These are phyloP conservation scores for Acrobasis suavella DNA, from an alignment of 2,888 invertebrate genomes.

Conservation along the genomic window DNA sequence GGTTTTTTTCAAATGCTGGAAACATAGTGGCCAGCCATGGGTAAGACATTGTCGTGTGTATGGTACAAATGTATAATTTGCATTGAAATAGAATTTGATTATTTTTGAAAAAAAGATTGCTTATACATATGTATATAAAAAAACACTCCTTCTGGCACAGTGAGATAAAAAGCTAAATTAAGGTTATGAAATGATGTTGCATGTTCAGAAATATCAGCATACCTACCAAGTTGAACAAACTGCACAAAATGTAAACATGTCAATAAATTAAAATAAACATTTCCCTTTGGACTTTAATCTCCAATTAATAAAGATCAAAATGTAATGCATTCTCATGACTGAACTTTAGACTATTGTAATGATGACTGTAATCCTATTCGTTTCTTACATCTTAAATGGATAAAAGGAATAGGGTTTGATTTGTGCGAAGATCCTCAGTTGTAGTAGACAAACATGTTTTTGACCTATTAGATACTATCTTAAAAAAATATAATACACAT, in stretches of 20 bases:
- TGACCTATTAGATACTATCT: no score
- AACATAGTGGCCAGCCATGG: no score
- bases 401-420: constrained; percentile 17
- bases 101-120: no score
- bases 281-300: constrained; percentile 6
- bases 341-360: constrained; percentile 20
- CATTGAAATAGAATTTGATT: no score
- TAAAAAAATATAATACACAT: no score
- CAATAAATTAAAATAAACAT: neutral
- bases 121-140: no score
- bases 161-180: no score
- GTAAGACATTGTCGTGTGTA: no score
- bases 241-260: neutral
- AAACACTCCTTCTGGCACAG: no score
- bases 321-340: neutral
- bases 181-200: neutral
- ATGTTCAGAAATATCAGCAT: neutral
- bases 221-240: neutral
- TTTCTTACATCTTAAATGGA: constrained; percentile 15
- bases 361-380: constrained; percentile 4
- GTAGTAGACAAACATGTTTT: constrained; percentile 7
- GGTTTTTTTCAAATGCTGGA: no score
- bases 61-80: no score
- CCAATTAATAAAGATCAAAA: neutral
- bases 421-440: constrained; percentile 18